A percentile compares a stretch with the other conserved stretches of the same genome.
Conservation (phyloP, 2,888 invertebrate species). For the Drosophila sordidula region DNA sequence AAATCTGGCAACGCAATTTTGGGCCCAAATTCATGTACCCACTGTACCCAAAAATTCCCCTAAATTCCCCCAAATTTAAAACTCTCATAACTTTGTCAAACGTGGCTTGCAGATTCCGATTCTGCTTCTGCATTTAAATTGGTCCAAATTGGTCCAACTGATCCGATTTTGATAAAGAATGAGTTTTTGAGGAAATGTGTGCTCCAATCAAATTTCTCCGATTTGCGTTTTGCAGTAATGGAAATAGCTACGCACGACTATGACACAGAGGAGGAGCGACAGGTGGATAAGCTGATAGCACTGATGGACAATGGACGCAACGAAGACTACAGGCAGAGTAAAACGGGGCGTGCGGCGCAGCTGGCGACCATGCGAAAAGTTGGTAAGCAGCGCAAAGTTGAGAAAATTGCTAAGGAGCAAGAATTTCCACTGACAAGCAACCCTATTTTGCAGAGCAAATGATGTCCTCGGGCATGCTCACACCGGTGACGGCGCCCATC, state of each 20-base stretch:
- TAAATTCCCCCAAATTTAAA: too few species aligned
- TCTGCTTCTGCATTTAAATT: too few species aligned
- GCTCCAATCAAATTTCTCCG: too few species aligned
- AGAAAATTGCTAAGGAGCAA: not conserved
- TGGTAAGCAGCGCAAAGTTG: constrained; percentile 77
- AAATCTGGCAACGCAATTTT: too few species aligned
- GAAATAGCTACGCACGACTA: constrained; percentile 93
- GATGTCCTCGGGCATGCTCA: constrained; percentile 86
- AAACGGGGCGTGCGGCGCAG: constrained; percentile 82
- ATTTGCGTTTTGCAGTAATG: constrained; percentile 87
- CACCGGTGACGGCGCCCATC: constrained; percentile 86
- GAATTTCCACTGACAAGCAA: not conserved
- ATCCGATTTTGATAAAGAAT: too few species aligned
- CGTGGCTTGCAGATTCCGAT: too few species aligned
- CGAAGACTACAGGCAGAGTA: constrained; percentile 86
- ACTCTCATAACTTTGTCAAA: too few species aligned
- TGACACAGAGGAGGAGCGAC: constrained; percentile 86
- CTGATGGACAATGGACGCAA: constrained; percentile 88
- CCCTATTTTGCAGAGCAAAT: constrained; percentile 84
- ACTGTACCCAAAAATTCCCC: too few species aligned
- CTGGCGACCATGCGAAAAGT: constrained; percentile 83
- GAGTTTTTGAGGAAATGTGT: too few species aligned
- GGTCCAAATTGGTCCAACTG: too few species aligned
- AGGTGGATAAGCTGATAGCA: constrained; percentile 86
- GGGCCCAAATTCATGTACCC: too few species aligned